Evolutionary conservation across 2,113 vertebrate species (phyloP).

Genomic region (Paracanthobrama guichenoti): DNA sequence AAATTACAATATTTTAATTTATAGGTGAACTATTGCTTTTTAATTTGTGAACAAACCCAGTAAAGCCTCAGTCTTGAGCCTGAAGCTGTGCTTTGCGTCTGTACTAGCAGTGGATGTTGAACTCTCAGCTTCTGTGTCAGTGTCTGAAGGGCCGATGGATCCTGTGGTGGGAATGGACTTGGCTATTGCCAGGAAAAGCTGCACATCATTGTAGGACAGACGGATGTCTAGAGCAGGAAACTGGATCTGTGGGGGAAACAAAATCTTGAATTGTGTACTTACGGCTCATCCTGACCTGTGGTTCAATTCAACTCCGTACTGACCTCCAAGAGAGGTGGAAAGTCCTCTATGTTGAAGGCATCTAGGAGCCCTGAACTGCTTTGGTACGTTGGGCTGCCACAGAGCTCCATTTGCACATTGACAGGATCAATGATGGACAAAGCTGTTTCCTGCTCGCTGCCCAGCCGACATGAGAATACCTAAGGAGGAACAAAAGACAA

Average conservation of each 20-base stretch:
- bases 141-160: slow-evolving; percentile 41
- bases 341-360: slow-evolving; percentile 94
- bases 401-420: slow-evolving; percentile 91
- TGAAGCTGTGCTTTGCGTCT: slow-evolving; percentile 61
- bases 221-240: slow-evolving; percentile 92
- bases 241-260: slow-evolving; percentile 83
- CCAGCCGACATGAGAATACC: slow-evolving; percentile 95
- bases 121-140: slow-evolving; percentile 6
- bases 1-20: no score
- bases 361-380: slow-evolving; percentile 91
- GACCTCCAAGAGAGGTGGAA: slow-evolving; percentile 94
- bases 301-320: slow-evolving; percentile 22
- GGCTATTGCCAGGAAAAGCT: slow-evolving; percentile 92
- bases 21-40: background rate
- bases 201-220: slow-evolving; percentile 96
- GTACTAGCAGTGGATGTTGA: slow-evolving; percentile 41
- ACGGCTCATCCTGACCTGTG: background rate
- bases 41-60: slow-evolving; percentile 75
- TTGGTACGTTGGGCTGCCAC: slow-evolving; percentile 92
- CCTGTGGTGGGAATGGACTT: slow-evolving; percentile 85
- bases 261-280: background rate
- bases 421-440: slow-evolving; percentile 96
- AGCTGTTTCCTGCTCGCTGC: slow-evolving; percentile 92
- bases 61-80: slow-evolving; percentile 77
- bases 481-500: slow-evolving; percentile 54